Percentiles rank a stretch among this genome's conserved stretches.
Conservation (phyloP, 2,888 invertebrate genomes). For the Cosmorhoe ocellata region DNA sequence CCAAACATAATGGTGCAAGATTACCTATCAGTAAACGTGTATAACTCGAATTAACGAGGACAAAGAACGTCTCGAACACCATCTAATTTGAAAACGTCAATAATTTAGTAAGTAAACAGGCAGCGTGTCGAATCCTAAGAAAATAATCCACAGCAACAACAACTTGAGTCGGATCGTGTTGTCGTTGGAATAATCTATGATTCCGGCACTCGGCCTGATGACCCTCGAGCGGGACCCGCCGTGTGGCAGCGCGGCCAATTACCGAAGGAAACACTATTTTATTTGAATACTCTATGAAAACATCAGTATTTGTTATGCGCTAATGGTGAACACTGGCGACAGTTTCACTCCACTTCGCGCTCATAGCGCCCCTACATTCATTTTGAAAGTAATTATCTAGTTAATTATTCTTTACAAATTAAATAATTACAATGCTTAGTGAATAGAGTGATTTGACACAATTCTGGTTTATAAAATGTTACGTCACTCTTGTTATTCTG, state of each 20-base stretch:
- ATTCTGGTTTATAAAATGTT: too few relatives aligned
- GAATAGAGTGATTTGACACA: too few relatives aligned
- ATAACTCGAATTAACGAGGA: slow-evolving; percentile 5
- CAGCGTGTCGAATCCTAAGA: slow-evolving; percentile 17
- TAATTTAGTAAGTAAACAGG: slow-evolving; percentile 17
- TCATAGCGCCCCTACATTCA: too few relatives aligned
- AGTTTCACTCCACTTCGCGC: too few relatives aligned
- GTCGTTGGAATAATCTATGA: slow-evolving; percentile 22
- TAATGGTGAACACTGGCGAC: not conserved
- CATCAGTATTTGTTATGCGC: not conserved
- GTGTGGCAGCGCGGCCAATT: slow-evolving; percentile 20
- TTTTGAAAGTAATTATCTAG: too few relatives aligned
- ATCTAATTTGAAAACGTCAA: slow-evolving; percentile 8
- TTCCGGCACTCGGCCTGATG: slow-evolving; percentile 15
- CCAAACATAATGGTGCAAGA: too few relatives aligned
- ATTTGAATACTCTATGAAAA: not conserved
- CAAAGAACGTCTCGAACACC: slow-evolving; percentile 8
- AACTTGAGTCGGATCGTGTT: slow-evolving; percentile 23
- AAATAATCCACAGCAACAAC: slow-evolving; percentile 23
- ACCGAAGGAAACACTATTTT: slow-evolving; percentile 7
- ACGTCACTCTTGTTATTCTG: too few relatives aligned
- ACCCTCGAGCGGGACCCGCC: slow-evolving; percentile 8
- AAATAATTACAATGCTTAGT: too few relatives aligned
- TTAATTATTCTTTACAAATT: too few relatives aligned
- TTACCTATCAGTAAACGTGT: too few relatives aligned